These are phyloP conservation scores for Drosophila lacteicornis DNA, from an alignment of 1,140 invertebrate species.

Conservation along the genomic window DNA sequence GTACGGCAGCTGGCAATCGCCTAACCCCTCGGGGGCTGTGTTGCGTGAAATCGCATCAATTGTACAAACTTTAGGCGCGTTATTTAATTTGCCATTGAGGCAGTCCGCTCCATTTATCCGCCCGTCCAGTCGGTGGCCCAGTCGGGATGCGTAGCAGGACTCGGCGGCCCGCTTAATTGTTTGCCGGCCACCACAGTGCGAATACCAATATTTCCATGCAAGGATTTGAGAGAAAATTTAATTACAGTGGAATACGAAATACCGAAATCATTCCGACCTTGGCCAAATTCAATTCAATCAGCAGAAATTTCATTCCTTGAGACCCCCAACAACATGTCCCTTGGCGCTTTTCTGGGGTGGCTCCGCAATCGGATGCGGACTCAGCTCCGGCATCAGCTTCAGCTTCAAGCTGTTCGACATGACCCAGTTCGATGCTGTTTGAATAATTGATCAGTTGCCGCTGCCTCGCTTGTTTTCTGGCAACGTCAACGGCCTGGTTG, in stretches of 20 bases:
- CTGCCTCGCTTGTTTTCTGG: slow-evolving; percentile 39
- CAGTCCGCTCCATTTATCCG: slow-evolving; percentile 77
- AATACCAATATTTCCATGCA: slow-evolving; percentile 35
- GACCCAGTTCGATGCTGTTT: slow-evolving; percentile 77
- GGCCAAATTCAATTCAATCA: slow-evolving; percentile 74
- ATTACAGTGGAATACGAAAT: slow-evolving; percentile 52
- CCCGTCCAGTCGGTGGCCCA: slow-evolving; percentile 43
- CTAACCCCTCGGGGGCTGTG: slow-evolving; percentile 59
- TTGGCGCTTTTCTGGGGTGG: slow-evolving; percentile 33
- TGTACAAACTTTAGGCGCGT: slow-evolving; percentile 82
- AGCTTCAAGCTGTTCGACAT: slow-evolving; percentile 63
- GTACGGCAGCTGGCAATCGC: slow-evolving; percentile 20
- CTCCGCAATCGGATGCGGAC: slow-evolving; percentile 19
- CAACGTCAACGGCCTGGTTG: slow-evolving; percentile 37
- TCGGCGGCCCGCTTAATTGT: slow-evolving; percentile 40
- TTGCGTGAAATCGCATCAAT: slow-evolving; percentile 81
- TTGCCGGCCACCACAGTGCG: slow-evolving; percentile 18
- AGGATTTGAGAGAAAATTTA: slow-evolving; percentile 61
- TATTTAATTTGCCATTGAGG: slow-evolving; percentile 83
- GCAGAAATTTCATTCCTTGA: slow-evolving; percentile 48
- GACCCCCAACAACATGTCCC: slow-evolving; percentile 22
- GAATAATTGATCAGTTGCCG: slow-evolving; percentile 78
- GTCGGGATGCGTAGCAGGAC: slow-evolving; percentile 18
- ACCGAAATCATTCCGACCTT: slow-evolving; percentile 74
- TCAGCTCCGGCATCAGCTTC: slow-evolving; percentile 1